Evolutionary conservation across 2,113 vertebrate species (phyloP).

Genomic region (Hypocryptadius cinnamomeus): DNA sequence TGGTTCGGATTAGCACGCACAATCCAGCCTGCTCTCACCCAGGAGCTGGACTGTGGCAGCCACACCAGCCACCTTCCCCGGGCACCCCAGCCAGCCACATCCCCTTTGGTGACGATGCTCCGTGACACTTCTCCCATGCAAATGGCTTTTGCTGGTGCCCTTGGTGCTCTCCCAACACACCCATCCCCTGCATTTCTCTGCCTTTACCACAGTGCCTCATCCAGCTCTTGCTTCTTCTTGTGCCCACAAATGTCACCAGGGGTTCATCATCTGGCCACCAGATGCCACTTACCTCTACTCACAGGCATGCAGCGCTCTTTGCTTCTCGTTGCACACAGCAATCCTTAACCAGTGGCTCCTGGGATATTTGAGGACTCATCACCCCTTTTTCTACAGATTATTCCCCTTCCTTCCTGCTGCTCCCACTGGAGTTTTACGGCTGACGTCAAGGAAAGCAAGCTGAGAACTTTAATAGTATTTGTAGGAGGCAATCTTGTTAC

Average conservation of each 20-base stretch:
- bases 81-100: rapidly evolving
- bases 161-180: neutral
- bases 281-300: neutral
- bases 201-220: neutral
- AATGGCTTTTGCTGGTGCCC: neutral
- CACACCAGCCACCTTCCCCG: neutral
- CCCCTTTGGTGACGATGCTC: neutral
- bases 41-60: neutral
- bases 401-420: neutral
- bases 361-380: neutral
- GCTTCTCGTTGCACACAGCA: neutral
- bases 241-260: neutral
- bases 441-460: constrained; percentile 37
- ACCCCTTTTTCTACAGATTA: neutral
- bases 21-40: constrained; percentile 19
- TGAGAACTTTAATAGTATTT: constrained; percentile 29
- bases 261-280: neutral
- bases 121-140: neutral
- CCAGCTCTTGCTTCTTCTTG: neutral
- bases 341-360: rapidly evolving
- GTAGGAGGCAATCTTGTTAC: constrained; percentile 34
- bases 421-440: neutral
- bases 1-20: constrained; percentile 18
- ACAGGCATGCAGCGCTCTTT: neutral
- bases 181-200: neutral